phyloP scores from a whole-genome alignment of 2,113 vertebrate genomes.

The Melospiza melodia region DNA sequence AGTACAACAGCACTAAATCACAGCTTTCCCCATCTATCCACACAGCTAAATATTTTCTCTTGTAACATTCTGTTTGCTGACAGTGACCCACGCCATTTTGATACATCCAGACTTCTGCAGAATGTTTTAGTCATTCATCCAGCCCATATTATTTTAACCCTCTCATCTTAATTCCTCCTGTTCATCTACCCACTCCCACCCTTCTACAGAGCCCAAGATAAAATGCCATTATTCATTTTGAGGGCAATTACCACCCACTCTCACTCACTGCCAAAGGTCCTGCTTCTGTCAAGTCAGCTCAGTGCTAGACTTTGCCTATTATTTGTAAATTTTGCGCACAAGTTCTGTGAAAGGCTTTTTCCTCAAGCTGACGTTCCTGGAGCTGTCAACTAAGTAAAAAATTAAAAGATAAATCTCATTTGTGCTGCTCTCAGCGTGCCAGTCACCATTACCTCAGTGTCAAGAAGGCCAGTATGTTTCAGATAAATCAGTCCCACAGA shows the following conservation, averaged over 20 bases:
- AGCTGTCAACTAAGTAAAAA: background rate
- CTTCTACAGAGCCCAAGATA: background rate
- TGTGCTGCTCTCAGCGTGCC: rapidly evolving
- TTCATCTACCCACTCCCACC: background rate
- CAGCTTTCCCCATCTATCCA: background rate
- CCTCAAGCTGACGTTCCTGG: background rate
- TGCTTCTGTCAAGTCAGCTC: background rate
- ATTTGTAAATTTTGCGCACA: background rate
- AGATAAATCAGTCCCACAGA: background rate
- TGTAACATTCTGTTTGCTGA: background rate
- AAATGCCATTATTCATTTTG: background rate
- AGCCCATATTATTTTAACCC: background rate
- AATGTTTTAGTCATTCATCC: background rate
- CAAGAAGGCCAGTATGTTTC: background rate
- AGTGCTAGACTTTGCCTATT: background rate
- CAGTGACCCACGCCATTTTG: background rate
- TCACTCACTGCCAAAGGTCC: background rate
- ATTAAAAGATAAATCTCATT: background rate
- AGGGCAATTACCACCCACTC: background rate
- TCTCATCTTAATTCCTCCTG: background rate
- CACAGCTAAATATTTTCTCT: background rate
- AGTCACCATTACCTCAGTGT: background rate
- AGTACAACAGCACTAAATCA: background rate
- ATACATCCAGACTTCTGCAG: background rate
- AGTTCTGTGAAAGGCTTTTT: background rate